Percentiles rank a stretch among this genome's conserved stretches.
These are phyloP conservation scores for Pogonus chalceus DNA, from an alignment of 1,140 invertebrate genomes.

Conservation along the genomic window DNA sequence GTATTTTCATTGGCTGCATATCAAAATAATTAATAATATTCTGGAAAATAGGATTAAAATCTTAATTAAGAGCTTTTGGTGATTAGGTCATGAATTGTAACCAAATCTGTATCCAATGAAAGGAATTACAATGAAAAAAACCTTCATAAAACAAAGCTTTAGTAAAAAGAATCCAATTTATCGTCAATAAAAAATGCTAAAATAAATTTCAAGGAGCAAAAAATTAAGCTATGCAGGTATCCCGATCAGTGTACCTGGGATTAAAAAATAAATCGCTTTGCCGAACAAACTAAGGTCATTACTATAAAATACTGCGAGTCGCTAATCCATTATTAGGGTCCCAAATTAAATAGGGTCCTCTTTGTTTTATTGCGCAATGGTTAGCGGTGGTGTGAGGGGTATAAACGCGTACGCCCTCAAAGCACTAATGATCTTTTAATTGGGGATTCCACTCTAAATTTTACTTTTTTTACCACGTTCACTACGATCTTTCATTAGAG, in stretches of 20 bases:
- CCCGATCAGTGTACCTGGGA: neutral
- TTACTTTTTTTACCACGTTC: neutral
- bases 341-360: conserved; percentile 3
- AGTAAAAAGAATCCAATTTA: no score
- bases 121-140: no score
- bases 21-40: no score
- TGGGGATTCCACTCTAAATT: conserved; percentile 1
- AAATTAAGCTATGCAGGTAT: neutral
- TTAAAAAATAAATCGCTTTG: conserved; percentile 2
- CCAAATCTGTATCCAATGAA: no score
- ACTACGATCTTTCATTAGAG: conserved; percentile 1
- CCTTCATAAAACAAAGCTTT: no score
- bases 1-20: no score
- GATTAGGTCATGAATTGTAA: no score
- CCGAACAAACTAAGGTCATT: conserved; percentile 3
- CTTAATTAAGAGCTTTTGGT: no score
- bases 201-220: neutral
- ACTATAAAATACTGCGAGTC: conserved; percentile 5
- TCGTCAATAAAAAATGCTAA: neutral
- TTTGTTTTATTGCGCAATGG: neutral
- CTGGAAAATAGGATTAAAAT: no score
- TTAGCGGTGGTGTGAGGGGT: neutral
- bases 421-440: conserved; percentile 2
- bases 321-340: conserved; percentile 5
- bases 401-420: neutral